Conservation (phyloP, 1,140 invertebrate species). For the Procambarus clarkii region DNA sequence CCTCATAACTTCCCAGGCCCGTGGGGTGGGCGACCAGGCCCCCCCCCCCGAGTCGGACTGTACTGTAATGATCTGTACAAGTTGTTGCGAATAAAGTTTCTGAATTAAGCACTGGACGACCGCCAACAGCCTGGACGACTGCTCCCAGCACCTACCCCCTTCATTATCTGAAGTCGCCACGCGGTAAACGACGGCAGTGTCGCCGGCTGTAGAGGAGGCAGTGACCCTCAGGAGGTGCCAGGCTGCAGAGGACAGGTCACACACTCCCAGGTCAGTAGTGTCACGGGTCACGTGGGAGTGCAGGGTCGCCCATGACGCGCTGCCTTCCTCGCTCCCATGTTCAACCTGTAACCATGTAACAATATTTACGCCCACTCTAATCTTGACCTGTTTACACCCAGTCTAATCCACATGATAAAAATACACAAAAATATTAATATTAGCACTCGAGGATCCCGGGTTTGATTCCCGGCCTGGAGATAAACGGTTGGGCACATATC, state of each 20-base stretch:
- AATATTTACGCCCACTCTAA: neutral
- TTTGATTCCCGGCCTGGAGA: no score
- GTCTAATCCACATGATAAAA: no score
- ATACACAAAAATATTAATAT: no score
- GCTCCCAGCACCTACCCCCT: constrained; percentile 14
- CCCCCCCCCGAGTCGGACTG: no score
- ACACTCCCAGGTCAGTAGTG: constrained; percentile 64
- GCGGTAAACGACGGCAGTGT: constrained; percentile 61
- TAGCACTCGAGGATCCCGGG: no score
- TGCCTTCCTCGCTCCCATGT: constrained; percentile 22
- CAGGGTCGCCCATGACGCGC: constrained; percentile 11
- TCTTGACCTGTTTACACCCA: no score
- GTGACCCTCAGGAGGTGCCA: constrained; percentile 62
- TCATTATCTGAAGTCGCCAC: constrained; percentile 48
- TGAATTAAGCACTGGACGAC: no score
- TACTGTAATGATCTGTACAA: no score
- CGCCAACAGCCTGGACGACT: neutral
- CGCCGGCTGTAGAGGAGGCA: constrained; percentile 60
- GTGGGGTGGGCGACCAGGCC: no score
- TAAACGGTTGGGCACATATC: no score
- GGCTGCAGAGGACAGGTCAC: constrained; percentile 52
- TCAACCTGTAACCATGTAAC: constrained; percentile 14
- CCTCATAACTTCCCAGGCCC: no score
- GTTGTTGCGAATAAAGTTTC: no score
- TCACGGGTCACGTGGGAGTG: constrained; percentile 63